Base-by-base conservation (phyloP, 2,888 invertebrate genomes). In the Papilio protenor region DNA sequence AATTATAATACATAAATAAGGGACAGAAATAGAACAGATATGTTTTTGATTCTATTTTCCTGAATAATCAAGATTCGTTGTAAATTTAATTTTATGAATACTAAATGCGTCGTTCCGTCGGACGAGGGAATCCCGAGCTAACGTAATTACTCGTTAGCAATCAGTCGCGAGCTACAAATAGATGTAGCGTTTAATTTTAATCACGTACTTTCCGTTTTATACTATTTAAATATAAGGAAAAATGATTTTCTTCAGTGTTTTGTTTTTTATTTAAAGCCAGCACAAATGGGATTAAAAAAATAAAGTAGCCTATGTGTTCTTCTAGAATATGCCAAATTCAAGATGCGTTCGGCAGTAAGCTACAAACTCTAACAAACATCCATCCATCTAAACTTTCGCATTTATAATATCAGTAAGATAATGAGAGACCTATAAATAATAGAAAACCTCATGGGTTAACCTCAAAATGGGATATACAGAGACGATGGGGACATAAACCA, bases 131-230 rank as follows among this genome's bases (percentile, higher is more conserved):
- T 10, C 33, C n/a, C 61, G 27, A 18, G 18, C 40, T 6, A 66
- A 66, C 16, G 66, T 66, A 66, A 66, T 66, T 66, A 66, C n/a
- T 66, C 66, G 18, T 66, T 66, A 33, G 66, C 66, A 40, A 66
- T 66, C 66, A 66, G 66, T 66, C 66, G 40, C 33, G n/a, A 66
- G 64, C 64, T 16, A 66, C 66, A 40, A 11, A 27, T 61, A 8
- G 8, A 33, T 33, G 61, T 64, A 23, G 12, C 59, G 16, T 61
- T 61, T 61, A 61, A 61, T 61, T 61, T 61, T 61, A 61, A 61
- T 61, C 3, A 61, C 33, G 33, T 64, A 8, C 40, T n/a, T 33
- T 18, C 23, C 18, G 27, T 27, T 66, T 18, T 66, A 18, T 12
- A 66, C 16, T n/a, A n/a, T 55, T 55, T 49, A 49, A 49, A 49